Evolutionary conservation across 2,797 vertebrate species (phyloP).

Genomic region (Typhlichthys eigenmanni): DNA sequence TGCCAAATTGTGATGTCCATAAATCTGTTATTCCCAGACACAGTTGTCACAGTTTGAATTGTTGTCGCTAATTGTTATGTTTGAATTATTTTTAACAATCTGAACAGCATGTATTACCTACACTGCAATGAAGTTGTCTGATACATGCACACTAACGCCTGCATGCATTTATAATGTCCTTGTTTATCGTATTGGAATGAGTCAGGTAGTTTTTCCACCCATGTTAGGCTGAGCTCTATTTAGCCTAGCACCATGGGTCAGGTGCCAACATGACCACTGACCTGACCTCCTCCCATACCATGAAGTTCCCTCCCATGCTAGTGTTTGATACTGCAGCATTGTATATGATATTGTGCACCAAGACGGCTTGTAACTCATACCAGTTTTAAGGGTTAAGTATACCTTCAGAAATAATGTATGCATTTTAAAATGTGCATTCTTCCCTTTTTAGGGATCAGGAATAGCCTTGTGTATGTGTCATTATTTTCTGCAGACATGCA

Average conservation of each 20-base stretch:
- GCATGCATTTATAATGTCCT: conserved; percentile 61
- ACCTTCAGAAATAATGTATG: too few species aligned
- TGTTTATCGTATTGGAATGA: conserved; percentile 21
- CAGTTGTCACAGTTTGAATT: neutral
- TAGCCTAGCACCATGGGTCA: conserved; percentile 58
- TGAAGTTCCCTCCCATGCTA: neutral
- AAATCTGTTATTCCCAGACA: too few species aligned
- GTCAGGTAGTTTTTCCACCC: conserved; percentile 41
- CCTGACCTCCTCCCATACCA: conserved; percentile 43
- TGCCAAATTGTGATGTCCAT: too few species aligned
- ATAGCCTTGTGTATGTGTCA: neutral
- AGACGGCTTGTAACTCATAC: neutral
- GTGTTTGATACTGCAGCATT: neutral
- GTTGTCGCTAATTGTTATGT: neutral
- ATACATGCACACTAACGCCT: conserved; percentile 33
- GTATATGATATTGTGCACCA: neutral
- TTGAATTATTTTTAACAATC: conserved; percentile 5
- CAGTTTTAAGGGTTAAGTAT: conserved; percentile 1
- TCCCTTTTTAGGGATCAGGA: too few species aligned
- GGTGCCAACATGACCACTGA: neutral
- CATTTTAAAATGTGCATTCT: too few species aligned
- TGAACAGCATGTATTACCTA: conserved; percentile 33
- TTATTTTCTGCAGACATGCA: conserved; percentile 46
- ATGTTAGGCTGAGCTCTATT: conserved; percentile 42
- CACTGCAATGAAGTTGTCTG: conserved; percentile 3